phyloP scores from a whole-genome alignment of 2,888 invertebrate genomes.

The Onchidella celtica region DNA sequence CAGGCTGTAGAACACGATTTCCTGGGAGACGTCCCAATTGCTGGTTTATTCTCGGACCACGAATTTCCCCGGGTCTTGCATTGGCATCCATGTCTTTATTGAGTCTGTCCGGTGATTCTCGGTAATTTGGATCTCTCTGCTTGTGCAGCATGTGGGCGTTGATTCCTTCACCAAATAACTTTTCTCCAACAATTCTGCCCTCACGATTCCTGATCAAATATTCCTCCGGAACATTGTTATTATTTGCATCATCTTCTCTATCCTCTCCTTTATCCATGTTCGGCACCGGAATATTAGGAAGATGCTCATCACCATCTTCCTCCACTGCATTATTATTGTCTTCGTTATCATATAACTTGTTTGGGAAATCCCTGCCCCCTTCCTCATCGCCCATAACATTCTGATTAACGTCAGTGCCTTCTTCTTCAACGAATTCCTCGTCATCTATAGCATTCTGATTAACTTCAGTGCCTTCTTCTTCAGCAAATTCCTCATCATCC shows the following conservation, averaged over 20 bases:
- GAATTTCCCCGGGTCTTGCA: too few relatives aligned
- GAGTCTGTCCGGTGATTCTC: too few relatives aligned
- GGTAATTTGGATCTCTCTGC: too few relatives aligned
- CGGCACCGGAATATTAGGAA: not conserved
- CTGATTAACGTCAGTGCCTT: too few relatives aligned
- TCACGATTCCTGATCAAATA: not conserved
- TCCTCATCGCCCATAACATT: too few relatives aligned
- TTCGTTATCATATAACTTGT: not conserved
- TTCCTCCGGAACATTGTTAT: not conserved
- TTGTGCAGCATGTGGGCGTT: not conserved
- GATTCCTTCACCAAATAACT: conserved; percentile 11
- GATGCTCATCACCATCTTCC: not conserved
- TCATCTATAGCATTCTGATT: not conserved
- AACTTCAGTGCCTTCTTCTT: not conserved
- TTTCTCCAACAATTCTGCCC: conserved; percentile 9
- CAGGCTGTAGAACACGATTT: too few relatives aligned
- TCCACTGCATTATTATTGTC: not conserved
- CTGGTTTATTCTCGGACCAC: too few relatives aligned
- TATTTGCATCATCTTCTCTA: not conserved
- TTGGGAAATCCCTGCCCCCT: too few relatives aligned
- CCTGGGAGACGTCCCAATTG: too few relatives aligned
- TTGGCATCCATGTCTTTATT: too few relatives aligned
- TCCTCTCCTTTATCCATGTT: not conserved
- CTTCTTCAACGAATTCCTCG: not conserved
- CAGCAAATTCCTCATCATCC: too few relatives aligned